Conservation (phyloP, 2,888 invertebrate genomes). For the Orchesella flavescens region DNA sequence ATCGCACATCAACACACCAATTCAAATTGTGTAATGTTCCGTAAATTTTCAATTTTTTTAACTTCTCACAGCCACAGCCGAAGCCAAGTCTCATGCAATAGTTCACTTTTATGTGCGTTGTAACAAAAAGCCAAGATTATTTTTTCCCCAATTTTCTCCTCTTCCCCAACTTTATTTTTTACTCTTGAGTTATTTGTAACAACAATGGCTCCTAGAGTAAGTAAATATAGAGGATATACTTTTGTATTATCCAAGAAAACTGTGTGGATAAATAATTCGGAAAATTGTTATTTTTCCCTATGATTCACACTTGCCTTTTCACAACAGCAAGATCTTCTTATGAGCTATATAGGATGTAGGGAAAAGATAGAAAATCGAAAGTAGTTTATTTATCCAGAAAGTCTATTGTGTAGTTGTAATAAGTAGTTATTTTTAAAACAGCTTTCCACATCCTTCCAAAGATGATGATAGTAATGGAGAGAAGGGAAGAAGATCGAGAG, state of each 20-base stretch:
- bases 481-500: too few species aligned
- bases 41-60: constrained; percentile 45
- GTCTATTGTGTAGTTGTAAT: background rate
- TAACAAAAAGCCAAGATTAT: too few species aligned
- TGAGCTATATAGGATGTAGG: background rate
- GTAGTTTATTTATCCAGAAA: background rate
- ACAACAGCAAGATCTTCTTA: background rate
- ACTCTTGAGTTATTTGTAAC: too few species aligned
- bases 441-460: too few species aligned
- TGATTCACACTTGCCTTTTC: constrained; percentile 8
- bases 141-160: background rate
- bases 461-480: too few species aligned
- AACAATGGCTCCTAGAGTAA: background rate
- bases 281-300: constrained; percentile 21
- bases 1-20: background rate
- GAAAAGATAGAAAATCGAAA: background rate
- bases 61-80: background rate
- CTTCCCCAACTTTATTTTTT: background rate
- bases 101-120: background rate
- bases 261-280: constrained; percentile 31
- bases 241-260: background rate
- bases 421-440: too few species aligned
- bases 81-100: background rate
- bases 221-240: background rate
- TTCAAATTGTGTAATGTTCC: constrained; percentile 39